phyloP scores from a whole-genome alignment of 2,113 vertebrate genomes.

The Alces alces region DNA sequence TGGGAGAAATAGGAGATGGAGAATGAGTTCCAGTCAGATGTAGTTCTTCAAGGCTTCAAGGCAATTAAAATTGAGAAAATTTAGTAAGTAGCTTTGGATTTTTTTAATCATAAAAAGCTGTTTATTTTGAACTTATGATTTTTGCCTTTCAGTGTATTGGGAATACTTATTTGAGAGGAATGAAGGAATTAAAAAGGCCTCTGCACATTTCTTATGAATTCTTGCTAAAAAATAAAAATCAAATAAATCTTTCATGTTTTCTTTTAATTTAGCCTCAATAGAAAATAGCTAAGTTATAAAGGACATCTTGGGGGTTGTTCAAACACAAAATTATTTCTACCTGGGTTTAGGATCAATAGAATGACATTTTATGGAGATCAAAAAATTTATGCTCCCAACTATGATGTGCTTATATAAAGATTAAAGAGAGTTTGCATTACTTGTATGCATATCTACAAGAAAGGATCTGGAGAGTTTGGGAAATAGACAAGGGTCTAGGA shows the following conservation, averaged over 20 bases:
- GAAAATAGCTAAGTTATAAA: neutral
- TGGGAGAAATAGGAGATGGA: neutral
- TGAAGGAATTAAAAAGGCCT: neutral
- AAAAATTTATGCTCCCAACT: neutral
- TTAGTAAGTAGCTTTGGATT: neutral
- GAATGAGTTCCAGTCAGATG: neutral
- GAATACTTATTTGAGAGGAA: neutral
- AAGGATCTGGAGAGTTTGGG: neutral
- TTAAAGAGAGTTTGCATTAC: neutral
- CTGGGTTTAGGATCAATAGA: neutral
- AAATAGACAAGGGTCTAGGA: neutral
- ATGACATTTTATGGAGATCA: conserved; percentile 4
- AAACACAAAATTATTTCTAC: conserved; percentile 12
- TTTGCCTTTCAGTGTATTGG: neutral
- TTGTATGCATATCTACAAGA: neutral
- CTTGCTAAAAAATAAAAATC: neutral
- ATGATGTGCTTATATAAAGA: neutral
- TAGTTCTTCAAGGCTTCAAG: neutral
- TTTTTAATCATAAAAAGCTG: neutral
- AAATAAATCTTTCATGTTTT: conserved; percentile 3
- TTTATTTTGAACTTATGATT: conserved; percentile 12
- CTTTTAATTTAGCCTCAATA: neutral
- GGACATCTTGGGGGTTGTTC: neutral
- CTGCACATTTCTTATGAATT: conserved; percentile 14
- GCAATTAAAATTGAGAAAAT: conserved; percentile 4